Evolutionary conservation across 2,113 vertebrate genomes (phyloP), one percentile per base, ranked within the genome.

Genomic region (Ciconia stormi): DNA sequence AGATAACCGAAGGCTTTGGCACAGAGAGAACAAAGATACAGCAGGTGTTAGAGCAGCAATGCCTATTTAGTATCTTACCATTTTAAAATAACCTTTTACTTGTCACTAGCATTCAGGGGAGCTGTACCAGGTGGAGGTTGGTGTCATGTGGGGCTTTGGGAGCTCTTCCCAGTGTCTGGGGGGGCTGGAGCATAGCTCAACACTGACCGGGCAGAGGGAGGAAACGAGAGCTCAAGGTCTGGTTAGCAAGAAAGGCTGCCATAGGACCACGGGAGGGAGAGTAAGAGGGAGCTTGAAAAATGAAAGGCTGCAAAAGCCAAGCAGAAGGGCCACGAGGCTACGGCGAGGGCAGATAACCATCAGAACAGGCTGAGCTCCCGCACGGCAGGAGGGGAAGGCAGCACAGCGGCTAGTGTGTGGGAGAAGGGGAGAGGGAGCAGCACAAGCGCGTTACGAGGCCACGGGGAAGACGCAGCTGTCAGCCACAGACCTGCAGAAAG

Each of bases 401-500:
- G 53, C 53, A 18, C 62, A 76, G 67, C 53, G 7, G 63, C 55
- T 46, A 11, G 50, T 4, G 44, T 12, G 62, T 30, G 80, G 87
- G 80, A 91, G 83, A 76, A 71, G 71, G 16, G 27, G 69, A 82
- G 46, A 49, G 52, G 56, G 62, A 93, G 82, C 90, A 29, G 84
- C 6, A 2, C 2, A 11, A 77, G 36, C 4, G 0, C 14, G 1
- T 86, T 77, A 72, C 1, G 7, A 73, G 82, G 62, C 82, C 42
- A 5, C 2, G 0, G 86, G 53, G 82, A 94, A 77, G 91, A 83
- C 9, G 16, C 82, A 83, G 72, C 90, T 90, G 89, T 82, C 55
- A 86, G 11, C 58, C 71, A 65, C 74, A 83, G 94, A 76, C 83
- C 87, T 44, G 38, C 36, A 73, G 80, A 80, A 86, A 78, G 61